Conservation (phyloP, 2,797 vertebrate genomes). For the Malacoctenus gilli region DNA sequence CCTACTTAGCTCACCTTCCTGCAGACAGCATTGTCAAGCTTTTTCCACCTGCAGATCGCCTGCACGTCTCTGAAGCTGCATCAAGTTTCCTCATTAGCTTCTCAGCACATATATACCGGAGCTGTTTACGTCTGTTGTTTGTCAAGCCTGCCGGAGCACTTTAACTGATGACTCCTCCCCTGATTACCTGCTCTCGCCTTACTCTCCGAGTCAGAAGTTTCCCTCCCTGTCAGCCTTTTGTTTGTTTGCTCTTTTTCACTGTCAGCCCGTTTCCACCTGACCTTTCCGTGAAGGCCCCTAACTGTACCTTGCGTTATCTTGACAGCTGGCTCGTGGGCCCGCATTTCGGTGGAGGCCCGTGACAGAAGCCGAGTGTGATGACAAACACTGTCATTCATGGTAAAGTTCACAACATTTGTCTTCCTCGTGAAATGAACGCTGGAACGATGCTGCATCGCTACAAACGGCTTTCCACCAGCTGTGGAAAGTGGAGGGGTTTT, state of each 20-base stretch:
- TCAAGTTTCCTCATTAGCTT: constrained; percentile 20
- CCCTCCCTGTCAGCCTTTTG: not conserved
- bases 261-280: constrained; percentile 8
- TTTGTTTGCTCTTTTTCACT: constrained; percentile 7
- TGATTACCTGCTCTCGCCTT: constrained; percentile 1
- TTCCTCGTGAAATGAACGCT: not conserved
- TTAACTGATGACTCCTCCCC: not conserved
- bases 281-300: not conserved
- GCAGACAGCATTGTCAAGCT: not conserved
- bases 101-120: not conserved
- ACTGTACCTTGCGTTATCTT: not conserved
- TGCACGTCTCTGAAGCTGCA: not conserved
- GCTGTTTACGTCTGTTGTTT: constrained; percentile 13
- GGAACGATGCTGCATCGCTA: not conserved
- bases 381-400: not conserved
- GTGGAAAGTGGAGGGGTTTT: too few species aligned
- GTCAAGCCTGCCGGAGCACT: constrained; percentile 1
- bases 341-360: too few species aligned
- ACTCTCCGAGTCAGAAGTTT: not conserved
- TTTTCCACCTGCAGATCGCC: constrained; percentile 1
- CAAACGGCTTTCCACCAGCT: too few species aligned
- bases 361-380: not conserved
- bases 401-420: not conserved
- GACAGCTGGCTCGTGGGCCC: not conserved
- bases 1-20: not conserved